Evolutionary conservation across 2,888 invertebrate species (phyloP), one percentile per base, ranked within the genome.

Genomic region (Dynastes grantii): DNA sequence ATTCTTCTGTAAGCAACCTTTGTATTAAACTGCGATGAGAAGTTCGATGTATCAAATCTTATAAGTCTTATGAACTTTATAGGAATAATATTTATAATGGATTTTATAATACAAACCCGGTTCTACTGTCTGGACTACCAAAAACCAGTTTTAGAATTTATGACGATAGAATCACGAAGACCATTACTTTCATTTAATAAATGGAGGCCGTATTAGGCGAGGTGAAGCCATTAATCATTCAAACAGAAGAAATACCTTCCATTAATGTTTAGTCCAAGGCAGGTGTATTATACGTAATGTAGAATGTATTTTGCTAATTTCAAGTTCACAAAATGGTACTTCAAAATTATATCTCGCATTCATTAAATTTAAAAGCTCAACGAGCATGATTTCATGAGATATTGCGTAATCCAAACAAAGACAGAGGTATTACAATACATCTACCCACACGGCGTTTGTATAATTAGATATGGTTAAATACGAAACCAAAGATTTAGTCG

Each of bases 401-500:
- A 37, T 37, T 11, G 45, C 8, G 45, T 45, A 45, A 11, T 11
- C 2, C 45, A 8, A 11, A 45, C 45, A 11, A 45, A 45, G 45
- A 8, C 40, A 45, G 65, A 65, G 37, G 55, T 55, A n/a, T 16
- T 55, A 40, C 65, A 40, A 16, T 45, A 2, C 45, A 45, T 8
- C 45, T 68, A 49, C 68, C 49, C 49, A 68, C 68, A 27, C n/a
- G n/a, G 51, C 22, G 22, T 13, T 55, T 1, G 55, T 51, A 68
- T 73, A 73, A 73, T 73, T 73, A 73, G 22, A 32, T 40, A 45
- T 27, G 37, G 61, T 61, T 61, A 73, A 73, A 61, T 73, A 58
- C 37, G 71, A 73, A 45, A 61, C 40, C 61, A 40, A 45, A 61
- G 58, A 73, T 73, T 73, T 73, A 61, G 73, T 61, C 73, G 61